These are phyloP conservation scores for Apogon talboti DNA, from an alignment of 2,797 vertebrate genomes.

Conservation along the genomic window DNA sequence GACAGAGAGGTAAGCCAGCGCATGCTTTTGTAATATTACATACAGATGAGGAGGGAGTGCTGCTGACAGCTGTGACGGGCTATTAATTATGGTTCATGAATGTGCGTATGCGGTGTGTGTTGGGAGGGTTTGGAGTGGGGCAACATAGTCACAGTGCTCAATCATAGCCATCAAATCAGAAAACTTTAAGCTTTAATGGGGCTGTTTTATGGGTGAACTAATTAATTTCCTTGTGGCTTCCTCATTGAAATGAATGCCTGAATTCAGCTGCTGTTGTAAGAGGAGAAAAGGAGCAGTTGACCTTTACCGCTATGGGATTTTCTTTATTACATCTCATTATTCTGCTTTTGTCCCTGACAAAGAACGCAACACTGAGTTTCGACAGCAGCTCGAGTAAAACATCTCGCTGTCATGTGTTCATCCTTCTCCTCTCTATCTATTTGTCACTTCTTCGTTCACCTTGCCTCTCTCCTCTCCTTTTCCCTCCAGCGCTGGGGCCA, in stretches of 20 bases:
- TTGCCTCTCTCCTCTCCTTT: slow-evolving; percentile 53
- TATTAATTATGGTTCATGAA: slow-evolving; percentile 77
- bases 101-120: slow-evolving; percentile 57
- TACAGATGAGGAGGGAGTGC: slow-evolving; percentile 70
- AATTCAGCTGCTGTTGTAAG: slow-evolving; percentile 38
- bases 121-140: slow-evolving; percentile 15
- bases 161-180: slow-evolving; percentile 64
- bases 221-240: slow-evolving; percentile 64
- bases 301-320: slow-evolving; percentile 62
- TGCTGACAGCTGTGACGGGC: slow-evolving; percentile 78
- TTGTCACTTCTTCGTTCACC: slow-evolving; percentile 59
- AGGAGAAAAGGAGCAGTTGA: slow-evolving; percentile 53
- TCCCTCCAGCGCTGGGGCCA: slow-evolving; percentile 57
- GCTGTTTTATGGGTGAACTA: slow-evolving; percentile 59
- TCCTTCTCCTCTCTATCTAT: slow-evolving; percentile 48
- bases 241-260: slow-evolving; percentile 49
- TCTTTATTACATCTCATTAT: slow-evolving; percentile 60
- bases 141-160: slow-evolving; percentile 60
- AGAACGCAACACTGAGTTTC: slow-evolving; percentile 45
- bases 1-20: slow-evolving; percentile 74
- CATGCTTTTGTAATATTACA: slow-evolving; percentile 77
- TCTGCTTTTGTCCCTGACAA: slow-evolving; percentile 52
- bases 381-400: slow-evolving; percentile 26
- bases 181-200: slow-evolving; percentile 69
- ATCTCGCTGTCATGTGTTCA: slow-evolving; percentile 51